phyloP scores from a whole-genome alignment of 2,797 vertebrate genomes.

The Meriones psammophilus region DNA sequence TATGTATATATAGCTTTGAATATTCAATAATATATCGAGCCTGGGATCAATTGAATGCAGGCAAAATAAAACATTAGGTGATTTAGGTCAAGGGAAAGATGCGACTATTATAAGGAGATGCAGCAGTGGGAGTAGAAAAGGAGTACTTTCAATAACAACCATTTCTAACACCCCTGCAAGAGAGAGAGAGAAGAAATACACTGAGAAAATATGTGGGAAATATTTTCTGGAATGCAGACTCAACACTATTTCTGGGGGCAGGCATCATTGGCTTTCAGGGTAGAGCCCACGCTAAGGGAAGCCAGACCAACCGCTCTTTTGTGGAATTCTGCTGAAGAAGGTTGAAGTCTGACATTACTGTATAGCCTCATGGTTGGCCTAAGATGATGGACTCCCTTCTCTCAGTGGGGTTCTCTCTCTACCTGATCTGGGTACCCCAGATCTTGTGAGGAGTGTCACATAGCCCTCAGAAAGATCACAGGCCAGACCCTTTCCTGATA shows the following conservation, averaged over 20 bases:
- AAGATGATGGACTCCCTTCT: too few species aligned
- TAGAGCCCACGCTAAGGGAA: background rate
- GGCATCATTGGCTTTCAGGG: background rate
- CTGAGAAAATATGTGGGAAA: background rate
- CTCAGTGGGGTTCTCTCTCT: too few species aligned
- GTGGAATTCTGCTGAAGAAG: too few species aligned
- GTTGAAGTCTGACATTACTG: too few species aligned
- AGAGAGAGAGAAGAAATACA: background rate
- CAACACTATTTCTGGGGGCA: conserved; percentile 36
- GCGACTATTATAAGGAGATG: background rate
- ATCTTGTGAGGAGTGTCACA: too few species aligned
- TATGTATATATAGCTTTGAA: conserved; percentile 1
- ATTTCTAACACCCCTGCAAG: background rate
- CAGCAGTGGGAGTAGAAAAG: background rate
- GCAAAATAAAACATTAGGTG: background rate
- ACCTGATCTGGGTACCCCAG: too few species aligned
- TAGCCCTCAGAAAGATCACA: too few species aligned
- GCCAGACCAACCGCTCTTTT: background rate
- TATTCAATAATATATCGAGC: background rate
- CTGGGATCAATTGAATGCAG: conserved; percentile 52
- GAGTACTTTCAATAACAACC: background rate
- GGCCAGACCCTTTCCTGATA: too few species aligned
- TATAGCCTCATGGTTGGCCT: too few species aligned
- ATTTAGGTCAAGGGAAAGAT: background rate
- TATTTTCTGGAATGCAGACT: conserved; percentile 34